Evolutionary conservation across 2,797 vertebrate genomes (phyloP).

Genomic region (Channa striata): DNA sequence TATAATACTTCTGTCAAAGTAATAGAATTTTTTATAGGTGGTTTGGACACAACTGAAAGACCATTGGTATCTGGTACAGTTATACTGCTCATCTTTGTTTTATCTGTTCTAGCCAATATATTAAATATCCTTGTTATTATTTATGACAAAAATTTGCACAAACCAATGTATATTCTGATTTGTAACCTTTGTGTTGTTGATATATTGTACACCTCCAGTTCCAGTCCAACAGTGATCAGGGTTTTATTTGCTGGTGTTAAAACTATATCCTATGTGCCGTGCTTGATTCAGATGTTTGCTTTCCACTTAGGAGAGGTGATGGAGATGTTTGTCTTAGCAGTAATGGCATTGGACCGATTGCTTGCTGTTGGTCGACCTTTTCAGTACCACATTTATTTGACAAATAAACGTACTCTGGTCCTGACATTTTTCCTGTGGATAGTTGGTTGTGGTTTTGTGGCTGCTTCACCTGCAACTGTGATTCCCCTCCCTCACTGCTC

Average conservation of each 20-base stretch:
- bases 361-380: conserved; percentile 14
- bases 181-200: conserved; percentile 73
- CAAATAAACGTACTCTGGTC: conserved; percentile 18
- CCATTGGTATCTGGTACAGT: conserved; percentile 14
- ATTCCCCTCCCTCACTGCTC: conserved; percentile 17
- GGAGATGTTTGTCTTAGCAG: no score
- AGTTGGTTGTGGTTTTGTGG: conserved; percentile 2
- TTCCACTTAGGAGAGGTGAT: no score
- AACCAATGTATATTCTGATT: conserved; percentile 74
- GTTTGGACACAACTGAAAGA: conserved; percentile 31
- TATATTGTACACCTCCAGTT: conserved; percentile 27
- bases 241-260: no score
- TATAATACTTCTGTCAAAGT: conserved; percentile 23
- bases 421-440: conserved; percentile 1
- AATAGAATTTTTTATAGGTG: conserved; percentile 2
- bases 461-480: conserved; percentile 11
- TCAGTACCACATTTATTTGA: conserved; percentile 33
- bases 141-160: conserved; percentile 24
- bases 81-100: conserved; percentile 12
- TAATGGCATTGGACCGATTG: no score
- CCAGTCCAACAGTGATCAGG: no score
- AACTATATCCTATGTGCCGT: no score
- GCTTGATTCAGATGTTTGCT: no score
- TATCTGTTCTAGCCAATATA: conserved; percentile 7
- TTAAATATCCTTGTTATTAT: conserved; percentile 60